These are phyloP conservation scores for Atractosteus spatula DNA, from an alignment of 2,113 vertebrate genomes.

Conservation along the genomic window DNA sequence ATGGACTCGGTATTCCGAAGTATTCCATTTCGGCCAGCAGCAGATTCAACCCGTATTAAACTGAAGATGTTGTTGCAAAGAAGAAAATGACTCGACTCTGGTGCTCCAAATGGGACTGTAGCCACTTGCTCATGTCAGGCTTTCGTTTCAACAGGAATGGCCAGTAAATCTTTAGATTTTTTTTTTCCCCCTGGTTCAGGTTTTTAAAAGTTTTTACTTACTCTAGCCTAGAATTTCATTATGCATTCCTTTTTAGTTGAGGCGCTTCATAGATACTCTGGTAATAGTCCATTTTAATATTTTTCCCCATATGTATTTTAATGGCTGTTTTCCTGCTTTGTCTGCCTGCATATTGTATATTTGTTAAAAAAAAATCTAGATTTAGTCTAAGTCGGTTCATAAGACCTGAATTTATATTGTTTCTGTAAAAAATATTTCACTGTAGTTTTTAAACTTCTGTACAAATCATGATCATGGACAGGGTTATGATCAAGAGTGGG, in stretches of 20 bases:
- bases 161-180: conserved; percentile 77
- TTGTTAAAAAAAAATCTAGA: conserved; percentile 74
- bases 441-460: conserved; percentile 64
- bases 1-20: conserved; percentile 40
- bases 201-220: conserved; percentile 79
- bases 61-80: conserved; percentile 36
- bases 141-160: conserved; percentile 86
- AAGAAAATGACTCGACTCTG: conserved; percentile 56
- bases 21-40: conserved; percentile 82
- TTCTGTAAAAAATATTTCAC: conserved; percentile 73
- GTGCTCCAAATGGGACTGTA: conserved; percentile 81
- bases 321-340: conserved; percentile 75
- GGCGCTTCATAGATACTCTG: conserved; percentile 73
- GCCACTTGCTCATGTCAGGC: conserved; percentile 79
- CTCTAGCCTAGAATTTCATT: conserved; percentile 81
- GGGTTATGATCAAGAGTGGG: conserved; percentile 20
- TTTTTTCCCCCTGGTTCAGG: conserved; percentile 68
- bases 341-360: conserved; percentile 82
- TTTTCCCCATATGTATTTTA: conserved; percentile 66
- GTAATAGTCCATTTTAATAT: conserved; percentile 71
- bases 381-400: conserved; percentile 76
- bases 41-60: conserved; percentile 55
- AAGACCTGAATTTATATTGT: conserved; percentile 71
- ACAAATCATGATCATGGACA: conserved; percentile 72
- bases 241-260: conserved; percentile 93